Evolutionary conservation across 2,797 vertebrate genomes (phyloP), one percentile per base, ranked within the genome.

Genomic region (Urophycis tenuis): DNA sequence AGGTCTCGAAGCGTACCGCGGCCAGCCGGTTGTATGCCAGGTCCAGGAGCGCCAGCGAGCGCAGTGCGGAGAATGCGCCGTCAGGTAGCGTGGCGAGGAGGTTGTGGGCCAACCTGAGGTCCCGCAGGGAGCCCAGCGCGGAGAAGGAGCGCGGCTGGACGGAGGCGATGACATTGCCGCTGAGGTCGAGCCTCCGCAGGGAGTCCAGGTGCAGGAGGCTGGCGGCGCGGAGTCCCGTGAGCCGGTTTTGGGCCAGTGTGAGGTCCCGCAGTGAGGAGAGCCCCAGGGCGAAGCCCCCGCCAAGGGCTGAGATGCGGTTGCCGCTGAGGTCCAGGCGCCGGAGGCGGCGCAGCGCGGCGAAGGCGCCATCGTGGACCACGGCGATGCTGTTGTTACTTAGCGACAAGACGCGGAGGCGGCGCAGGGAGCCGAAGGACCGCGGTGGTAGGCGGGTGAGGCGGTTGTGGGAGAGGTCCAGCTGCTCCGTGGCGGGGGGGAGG

Each of bases 11-110:
- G 79, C 85, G 74, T 17, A 95, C 33, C 1, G 84, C 84, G 39
- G 85, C 87, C 73, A 95, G 77, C 2, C 76, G 81, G 84, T 95
- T 95, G 78, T 86, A 19, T 8, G 90, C 85, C 70, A 95, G 87
- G 77, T 93, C 90, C 14, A 95, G 91, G 35, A 94, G 83, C 83
- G 95, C 94, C 76, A 95, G 85, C 2, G 91, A 92, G 64, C 92
- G 92, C 69, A 94, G 86, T 92, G 92, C 93, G 77, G 93, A 94
- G 89, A 96, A 95, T 35, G 90, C 83, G 0, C 93, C 91, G 1
- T 87, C 88, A 2, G 39, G 73, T 53, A 95, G 89, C 1, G 77
- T 75, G 0, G 8, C 81, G 45, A 95, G 85, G 2, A 4, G 82
- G 84, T 95, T 95, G 79, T 85, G 82, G 60, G 91, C 84, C 75